A percentile compares a stretch with the other conserved stretches of the same genome.
Evolutionary conservation across 1,140 invertebrate species (phyloP).

Genomic region (Platyura marginata): DNA sequence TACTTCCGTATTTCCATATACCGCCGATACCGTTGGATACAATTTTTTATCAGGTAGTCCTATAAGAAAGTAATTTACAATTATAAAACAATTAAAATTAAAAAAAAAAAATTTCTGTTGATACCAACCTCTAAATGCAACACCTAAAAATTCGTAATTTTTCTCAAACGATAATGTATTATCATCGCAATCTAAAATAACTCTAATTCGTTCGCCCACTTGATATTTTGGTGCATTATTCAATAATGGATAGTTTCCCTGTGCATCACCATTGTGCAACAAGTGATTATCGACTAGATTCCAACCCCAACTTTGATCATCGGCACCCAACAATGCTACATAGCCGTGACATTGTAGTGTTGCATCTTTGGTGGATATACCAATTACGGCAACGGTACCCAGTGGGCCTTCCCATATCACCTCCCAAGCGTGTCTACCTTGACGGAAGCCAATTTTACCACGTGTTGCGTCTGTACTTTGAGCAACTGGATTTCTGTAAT

Average conservation of each 20-base stretch:
- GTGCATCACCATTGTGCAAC: conserved; percentile 88
- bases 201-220: conserved; percentile 89
- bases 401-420: conserved; percentile 97
- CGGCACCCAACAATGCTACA: conserved; percentile 81
- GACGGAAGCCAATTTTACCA: conserved; percentile 84
- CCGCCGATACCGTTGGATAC: conserved; percentile 91
- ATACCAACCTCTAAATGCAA: conserved; percentile 77
- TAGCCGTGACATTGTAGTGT: conserved; percentile 83
- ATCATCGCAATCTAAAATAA: conserved; percentile 94
- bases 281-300: conserved; percentile 97
- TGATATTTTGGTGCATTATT: conserved; percentile 98
- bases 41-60: conserved; percentile 83
- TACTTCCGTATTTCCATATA: conserved; percentile 99
- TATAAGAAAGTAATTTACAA: conserved; percentile 26
- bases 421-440: conserved; percentile 94
- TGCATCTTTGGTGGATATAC: conserved; percentile 89
- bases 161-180: conserved; percentile 96
- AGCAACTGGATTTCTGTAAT: conserved; percentile 91
- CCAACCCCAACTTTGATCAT: conserved; percentile 98
- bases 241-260: conserved; percentile 86
- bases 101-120: conserved; percentile 2
- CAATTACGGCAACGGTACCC: conserved; percentile 83
- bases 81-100: conserved; percentile 1
- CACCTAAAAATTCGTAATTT: conserved; percentile 95
- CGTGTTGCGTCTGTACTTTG: conserved; percentile 95